Conservation (phyloP, 2,888 invertebrate genomes). For the Stegana nigrithorax region DNA sequence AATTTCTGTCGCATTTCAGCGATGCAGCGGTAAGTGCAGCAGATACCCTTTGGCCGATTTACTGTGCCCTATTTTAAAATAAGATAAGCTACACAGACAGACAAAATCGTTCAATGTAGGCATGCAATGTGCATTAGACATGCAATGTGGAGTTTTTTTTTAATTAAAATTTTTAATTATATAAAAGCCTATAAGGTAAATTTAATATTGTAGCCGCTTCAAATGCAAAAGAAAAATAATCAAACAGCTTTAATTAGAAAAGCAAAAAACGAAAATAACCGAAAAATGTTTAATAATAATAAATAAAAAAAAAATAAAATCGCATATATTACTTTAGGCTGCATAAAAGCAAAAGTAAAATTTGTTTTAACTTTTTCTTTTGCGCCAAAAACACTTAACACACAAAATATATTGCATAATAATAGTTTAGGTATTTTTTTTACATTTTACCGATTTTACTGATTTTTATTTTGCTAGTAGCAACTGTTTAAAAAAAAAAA, state of each 20-base stretch:
- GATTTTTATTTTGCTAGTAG: too few species aligned
- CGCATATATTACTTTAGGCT: too few species aligned
- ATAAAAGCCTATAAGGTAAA: too few species aligned
- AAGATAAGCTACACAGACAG: not conserved
- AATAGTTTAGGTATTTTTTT: too few species aligned
- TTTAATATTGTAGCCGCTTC: slow-evolving; percentile 24
- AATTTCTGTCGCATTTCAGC: slow-evolving; percentile 66
- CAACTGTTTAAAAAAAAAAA: too few species aligned
- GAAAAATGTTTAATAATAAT: too few species aligned
- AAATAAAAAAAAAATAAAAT: too few species aligned
- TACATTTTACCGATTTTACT: too few species aligned
- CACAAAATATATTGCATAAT: too few species aligned
- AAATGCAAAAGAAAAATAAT: not conserved
- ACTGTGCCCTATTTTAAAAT: not conserved
- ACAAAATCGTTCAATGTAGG: too few species aligned
- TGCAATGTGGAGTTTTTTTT: not conserved
- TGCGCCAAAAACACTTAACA: too few species aligned
- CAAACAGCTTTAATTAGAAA: not conserved
- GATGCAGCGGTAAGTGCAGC: slow-evolving; percentile 59
- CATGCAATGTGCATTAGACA: not conserved
- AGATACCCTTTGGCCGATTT: not conserved
- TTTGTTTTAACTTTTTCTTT: not conserved
- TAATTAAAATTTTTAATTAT: too few species aligned
- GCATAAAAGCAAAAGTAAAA: slow-evolving; percentile 17
- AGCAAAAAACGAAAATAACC: not conserved